Evolutionary conservation across 2,113 vertebrate species (phyloP).

Genomic region (Odontophorus gujanensis): DNA sequence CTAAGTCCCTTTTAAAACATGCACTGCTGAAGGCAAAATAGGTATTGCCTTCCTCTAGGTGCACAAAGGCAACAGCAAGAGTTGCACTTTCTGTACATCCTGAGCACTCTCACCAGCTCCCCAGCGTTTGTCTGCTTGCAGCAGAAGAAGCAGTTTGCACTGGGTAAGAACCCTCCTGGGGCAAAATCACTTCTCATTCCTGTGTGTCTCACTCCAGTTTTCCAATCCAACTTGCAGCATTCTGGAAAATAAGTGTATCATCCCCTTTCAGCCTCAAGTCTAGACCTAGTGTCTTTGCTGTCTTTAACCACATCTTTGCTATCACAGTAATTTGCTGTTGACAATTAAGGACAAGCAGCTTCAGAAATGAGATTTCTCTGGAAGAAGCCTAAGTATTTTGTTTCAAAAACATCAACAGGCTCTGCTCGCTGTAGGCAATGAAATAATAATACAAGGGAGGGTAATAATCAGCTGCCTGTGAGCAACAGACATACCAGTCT

Average conservation of each 20-base stretch:
- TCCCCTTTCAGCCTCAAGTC: not conserved
- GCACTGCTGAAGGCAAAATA: rapidly evolving
- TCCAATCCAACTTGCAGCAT: not conserved
- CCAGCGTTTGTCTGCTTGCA: rapidly evolving
- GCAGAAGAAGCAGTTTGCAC: rapidly evolving
- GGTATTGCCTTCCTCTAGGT: not conserved
- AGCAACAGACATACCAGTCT: slow-evolving; percentile 39
- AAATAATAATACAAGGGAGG: slow-evolving; percentile 8
- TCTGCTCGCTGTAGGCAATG: not conserved
- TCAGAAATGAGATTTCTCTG: not conserved
- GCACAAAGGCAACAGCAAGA: not conserved
- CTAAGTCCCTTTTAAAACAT: not conserved
- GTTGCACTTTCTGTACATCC: not conserved
- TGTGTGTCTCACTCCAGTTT: not conserved
- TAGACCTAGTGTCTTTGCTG: not conserved
- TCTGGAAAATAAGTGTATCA: not conserved
- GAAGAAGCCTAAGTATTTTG: not conserved
- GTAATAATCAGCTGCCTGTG: slow-evolving; percentile 16
- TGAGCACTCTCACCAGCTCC: not conserved
- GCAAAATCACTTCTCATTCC: not conserved
- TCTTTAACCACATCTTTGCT: not conserved
- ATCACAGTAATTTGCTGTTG: not conserved
- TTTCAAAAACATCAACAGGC: slow-evolving; percentile 13
- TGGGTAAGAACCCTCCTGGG: not conserved
- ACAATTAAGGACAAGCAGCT: not conserved